Percentiles rank a stretch among this genome's conserved stretches.
Conservation (phyloP, 2,113 vertebrate genomes). For the Kryptolebias marmoratus region DNA sequence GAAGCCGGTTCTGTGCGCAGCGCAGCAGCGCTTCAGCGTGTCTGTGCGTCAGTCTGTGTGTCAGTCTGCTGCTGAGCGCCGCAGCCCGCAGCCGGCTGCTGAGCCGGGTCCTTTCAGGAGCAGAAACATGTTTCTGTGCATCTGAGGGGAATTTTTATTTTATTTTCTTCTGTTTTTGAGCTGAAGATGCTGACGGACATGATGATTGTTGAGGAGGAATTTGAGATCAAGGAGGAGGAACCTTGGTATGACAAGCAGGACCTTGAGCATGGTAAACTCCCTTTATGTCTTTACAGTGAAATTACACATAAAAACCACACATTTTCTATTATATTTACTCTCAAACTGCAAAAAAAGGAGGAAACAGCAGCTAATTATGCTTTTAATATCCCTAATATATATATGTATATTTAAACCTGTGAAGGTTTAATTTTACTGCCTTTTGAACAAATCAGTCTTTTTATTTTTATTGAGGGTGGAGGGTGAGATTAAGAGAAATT, state of each 20-base stretch:
- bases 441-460: neutral
- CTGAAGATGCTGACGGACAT: constrained; percentile 76
- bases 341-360: neutral
- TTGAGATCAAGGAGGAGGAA: constrained; percentile 81
- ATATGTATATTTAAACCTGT: neutral
- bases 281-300: constrained; percentile 29
- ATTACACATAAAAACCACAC: neutral
- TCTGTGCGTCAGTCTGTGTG: neutral
- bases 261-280: constrained; percentile 78
- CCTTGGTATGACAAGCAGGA: constrained; percentile 81
- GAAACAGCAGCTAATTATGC: neutral
- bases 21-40: neutral
- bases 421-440: neutral
- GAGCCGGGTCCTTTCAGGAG: neutral
- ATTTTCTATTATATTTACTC: neutral
- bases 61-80: constrained; percentile 8
- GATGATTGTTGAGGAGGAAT: constrained; percentile 80
- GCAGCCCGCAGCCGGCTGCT: constrained; percentile 50
- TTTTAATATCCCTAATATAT: neutral
- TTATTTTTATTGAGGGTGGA: neutral
- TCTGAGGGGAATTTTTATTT: neutral
- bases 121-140: neutral
- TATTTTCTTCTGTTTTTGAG: neutral
- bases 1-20: neutral
- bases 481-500: neutral